A percentile compares a stretch with the other conserved stretches of the same genome.
Evolutionary conservation across 1,140 invertebrate genomes (phyloP).

Genomic region (Polypedilum pembai): DNA sequence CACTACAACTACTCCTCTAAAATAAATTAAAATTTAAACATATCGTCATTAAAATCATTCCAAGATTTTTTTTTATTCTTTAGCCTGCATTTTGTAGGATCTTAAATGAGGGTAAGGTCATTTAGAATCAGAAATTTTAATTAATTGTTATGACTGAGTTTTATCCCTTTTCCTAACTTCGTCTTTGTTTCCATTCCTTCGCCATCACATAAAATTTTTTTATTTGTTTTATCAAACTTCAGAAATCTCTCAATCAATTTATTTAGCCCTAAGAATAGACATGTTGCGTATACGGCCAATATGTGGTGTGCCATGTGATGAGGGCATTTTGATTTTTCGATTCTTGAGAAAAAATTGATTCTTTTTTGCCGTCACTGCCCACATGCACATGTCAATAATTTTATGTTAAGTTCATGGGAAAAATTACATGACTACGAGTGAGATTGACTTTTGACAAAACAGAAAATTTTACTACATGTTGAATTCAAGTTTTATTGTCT

Average conservation of each 20-base stretch:
- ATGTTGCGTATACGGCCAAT: background rate
- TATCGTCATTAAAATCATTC: background rate
- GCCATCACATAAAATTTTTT: background rate
- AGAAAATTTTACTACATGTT: background rate
- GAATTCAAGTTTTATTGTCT: background rate
- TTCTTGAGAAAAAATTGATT: background rate
- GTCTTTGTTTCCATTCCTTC: background rate
- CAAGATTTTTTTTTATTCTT: background rate
- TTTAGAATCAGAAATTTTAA: background rate
- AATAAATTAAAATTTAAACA: too few species aligned
- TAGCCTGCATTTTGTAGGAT: background rate
- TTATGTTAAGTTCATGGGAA: background rate
- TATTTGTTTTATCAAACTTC: background rate
- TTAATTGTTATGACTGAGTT: background rate
- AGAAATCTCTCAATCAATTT: constrained; percentile 1
- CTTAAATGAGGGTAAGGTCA: background rate
- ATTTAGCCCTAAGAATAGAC: background rate
- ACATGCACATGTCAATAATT: background rate
- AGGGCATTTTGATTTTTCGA: background rate
- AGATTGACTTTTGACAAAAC: too few species aligned
- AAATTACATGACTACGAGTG: too few species aligned
- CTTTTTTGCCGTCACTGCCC: background rate
- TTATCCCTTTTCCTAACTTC: background rate
- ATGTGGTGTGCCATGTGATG: background rate
- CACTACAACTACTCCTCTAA: too few species aligned